A percentile compares a stretch with the other conserved stretches of the same genome.
Evolutionary conservation across 2,113 vertebrate genomes (phyloP).

Genomic region (Hemichromis elongatus): DNA sequence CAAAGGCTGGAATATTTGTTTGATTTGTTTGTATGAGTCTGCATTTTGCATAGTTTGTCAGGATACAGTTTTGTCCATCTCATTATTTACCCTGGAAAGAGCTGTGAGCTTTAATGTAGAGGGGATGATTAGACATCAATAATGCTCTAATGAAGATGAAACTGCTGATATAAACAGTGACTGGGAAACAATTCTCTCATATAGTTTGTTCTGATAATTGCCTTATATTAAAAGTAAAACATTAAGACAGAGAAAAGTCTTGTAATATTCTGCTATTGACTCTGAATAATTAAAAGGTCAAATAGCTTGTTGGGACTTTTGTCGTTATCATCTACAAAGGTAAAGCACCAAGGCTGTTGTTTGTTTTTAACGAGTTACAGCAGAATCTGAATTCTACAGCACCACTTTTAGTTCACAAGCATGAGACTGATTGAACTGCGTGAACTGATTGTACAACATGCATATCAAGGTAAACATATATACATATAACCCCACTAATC

Average conservation of each 20-base stretch:
- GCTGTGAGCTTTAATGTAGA: neutral
- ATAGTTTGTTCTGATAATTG: neutral
- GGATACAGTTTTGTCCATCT: neutral
- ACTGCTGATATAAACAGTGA: neutral
- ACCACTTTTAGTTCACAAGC: neutral
- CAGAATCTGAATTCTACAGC: neutral
- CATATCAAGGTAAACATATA: neutral
- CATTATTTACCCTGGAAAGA: neutral
- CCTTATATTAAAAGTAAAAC: neutral
- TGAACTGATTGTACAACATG: no score
- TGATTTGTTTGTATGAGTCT: neutral
- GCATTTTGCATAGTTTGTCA: neutral
- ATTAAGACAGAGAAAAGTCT: neutral
- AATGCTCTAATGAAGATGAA: neutral
- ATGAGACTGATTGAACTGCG: no score
- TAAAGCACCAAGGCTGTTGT: neutral
- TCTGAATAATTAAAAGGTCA: neutral
- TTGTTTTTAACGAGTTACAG: neutral
- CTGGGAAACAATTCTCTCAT: neutral
- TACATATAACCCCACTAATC: neutral
- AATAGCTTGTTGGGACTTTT: neutral
- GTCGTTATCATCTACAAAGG: neutral
- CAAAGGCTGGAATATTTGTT: neutral
- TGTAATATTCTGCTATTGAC: neutral
- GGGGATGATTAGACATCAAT: neutral